These are phyloP conservation scores for Oligia fasciuncula DNA, from an alignment of 2,888 invertebrate species.

Conservation along the genomic window DNA sequence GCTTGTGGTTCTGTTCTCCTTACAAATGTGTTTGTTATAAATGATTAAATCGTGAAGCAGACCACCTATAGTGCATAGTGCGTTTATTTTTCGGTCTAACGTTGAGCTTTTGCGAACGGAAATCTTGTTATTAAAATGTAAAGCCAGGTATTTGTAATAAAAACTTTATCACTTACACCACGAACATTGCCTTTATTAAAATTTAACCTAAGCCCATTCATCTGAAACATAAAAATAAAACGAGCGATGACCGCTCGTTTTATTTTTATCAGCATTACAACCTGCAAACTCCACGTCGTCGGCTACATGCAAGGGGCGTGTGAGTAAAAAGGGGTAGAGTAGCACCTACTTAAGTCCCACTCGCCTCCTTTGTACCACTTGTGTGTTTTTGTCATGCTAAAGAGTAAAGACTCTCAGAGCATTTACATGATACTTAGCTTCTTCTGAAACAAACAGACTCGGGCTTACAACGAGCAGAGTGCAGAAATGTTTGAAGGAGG, in stretches of 20 bases:
- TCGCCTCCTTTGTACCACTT: conserved; percentile 55
- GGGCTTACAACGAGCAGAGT: conserved; percentile 5
- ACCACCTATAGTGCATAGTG: not conserved
- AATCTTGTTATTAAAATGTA: conserved; percentile 7
- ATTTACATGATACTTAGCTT: conserved; percentile 53
- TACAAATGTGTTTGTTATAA: conserved; percentile 2
- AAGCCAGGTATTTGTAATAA: conserved; percentile 24
- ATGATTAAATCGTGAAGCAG: not conserved
- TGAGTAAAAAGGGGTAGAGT: conserved; percentile 54
- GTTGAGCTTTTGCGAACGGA: not conserved
- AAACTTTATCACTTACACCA: conserved; percentile 14
- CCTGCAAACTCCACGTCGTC: conserved; percentile 31
- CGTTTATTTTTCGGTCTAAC: not conserved
- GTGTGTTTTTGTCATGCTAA: conserved; percentile 57
- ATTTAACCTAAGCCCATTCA: conserved; percentile 12
- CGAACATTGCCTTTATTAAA: conserved; percentile 5
- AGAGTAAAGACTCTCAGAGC: conserved; percentile 54
- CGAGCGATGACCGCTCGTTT: too few relatives aligned
- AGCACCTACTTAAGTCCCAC: conserved; percentile 61
- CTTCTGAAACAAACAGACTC: conserved; percentile 51
- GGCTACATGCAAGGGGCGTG: conserved; percentile 32
- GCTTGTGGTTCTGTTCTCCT: conserved; percentile 13
- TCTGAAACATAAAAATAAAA: conserved; percentile 14
- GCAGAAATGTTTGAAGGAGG: conserved; percentile 6
- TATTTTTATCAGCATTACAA: conserved; percentile 31